A percentile compares a stretch with the other conserved stretches of the same genome.
Evolutionary conservation across 37 sponge, comb jelly and placozoan genomes (phyloP).

Genomic region (Eunapius fragilis): DNA sequence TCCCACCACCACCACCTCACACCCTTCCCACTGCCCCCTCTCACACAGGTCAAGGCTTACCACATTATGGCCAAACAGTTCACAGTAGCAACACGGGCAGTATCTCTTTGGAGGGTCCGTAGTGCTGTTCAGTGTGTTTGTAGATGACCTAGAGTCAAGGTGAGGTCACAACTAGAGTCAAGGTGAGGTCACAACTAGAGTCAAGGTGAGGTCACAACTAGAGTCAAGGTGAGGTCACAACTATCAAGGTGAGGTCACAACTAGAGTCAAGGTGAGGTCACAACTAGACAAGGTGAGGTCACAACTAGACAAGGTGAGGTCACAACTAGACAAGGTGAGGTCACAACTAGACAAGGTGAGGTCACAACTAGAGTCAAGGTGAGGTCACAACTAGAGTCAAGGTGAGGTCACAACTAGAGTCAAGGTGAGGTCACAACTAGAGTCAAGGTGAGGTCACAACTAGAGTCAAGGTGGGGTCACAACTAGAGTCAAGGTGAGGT

Average conservation of each 20-base stretch:
- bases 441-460: background rate
- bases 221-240: background rate
- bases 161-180: background rate
- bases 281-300: too few species aligned
- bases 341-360: background rate
- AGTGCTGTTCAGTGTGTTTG: slow-evolving; percentile 1
- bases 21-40: background rate
- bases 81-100: slow-evolving; percentile 85
- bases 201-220: background rate
- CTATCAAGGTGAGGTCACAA: too few species aligned
- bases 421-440: background rate
- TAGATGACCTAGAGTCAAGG: background rate
- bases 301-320: too few species aligned
- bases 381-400: background rate
- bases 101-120: slow-evolving; percentile 29
- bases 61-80: slow-evolving; percentile 79
- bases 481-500: too few species aligned
- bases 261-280: background rate
- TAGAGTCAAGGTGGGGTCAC: background rate
- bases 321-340: background rate
- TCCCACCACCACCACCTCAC: background rate
- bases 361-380: background rate
- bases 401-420: background rate
- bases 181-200: background rate
- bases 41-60: slow-evolving; percentile 50